Evolutionary conservation across 2,888 invertebrate genomes (phyloP).

Genomic region (Salpingus planirostris): DNA sequence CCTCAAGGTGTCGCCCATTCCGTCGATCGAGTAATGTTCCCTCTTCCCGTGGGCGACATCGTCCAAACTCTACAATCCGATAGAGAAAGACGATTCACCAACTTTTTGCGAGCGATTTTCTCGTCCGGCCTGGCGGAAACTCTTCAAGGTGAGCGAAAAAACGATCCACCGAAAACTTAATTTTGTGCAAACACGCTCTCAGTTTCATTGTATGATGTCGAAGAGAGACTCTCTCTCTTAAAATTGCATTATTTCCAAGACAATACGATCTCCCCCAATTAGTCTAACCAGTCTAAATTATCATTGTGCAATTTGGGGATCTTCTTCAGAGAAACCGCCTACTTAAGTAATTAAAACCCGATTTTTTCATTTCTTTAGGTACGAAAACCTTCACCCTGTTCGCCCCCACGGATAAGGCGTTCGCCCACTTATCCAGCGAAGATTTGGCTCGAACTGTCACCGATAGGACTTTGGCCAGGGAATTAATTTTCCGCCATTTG

Average conservation of each 20-base stretch:
- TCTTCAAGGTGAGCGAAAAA: conserved; percentile 63
- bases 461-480: conserved; percentile 57
- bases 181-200: too few relatives aligned
- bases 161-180: too few relatives aligned
- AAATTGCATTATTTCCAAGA: too few relatives aligned
- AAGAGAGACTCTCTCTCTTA: too few relatives aligned
- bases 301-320: too few relatives aligned
- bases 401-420: conserved; percentile 76
- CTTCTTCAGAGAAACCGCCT: conserved; percentile 5
- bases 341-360: conserved; percentile 5
- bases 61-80: conserved; percentile 79
- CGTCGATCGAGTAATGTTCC: conserved; percentile 82
- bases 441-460: conserved; percentile 55
- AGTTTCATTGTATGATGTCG: too few relatives aligned
- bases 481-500: conserved; percentile 67
- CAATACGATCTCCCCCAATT: neutral
- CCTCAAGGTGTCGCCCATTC: conserved; percentile 82
- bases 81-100: conserved; percentile 70
- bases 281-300: too few relatives aligned
- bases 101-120: conserved; percentile 66
- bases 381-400: conserved; percentile 78
- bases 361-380: conserved; percentile 45
- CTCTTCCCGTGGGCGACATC: conserved; percentile 77
- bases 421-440: conserved; percentile 54
- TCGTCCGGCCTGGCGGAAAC: conserved; percentile 70